These are phyloP conservation scores for Cartodere bifasciata DNA, from an alignment of 2,888 invertebrate genomes.

Conservation along the genomic window DNA sequence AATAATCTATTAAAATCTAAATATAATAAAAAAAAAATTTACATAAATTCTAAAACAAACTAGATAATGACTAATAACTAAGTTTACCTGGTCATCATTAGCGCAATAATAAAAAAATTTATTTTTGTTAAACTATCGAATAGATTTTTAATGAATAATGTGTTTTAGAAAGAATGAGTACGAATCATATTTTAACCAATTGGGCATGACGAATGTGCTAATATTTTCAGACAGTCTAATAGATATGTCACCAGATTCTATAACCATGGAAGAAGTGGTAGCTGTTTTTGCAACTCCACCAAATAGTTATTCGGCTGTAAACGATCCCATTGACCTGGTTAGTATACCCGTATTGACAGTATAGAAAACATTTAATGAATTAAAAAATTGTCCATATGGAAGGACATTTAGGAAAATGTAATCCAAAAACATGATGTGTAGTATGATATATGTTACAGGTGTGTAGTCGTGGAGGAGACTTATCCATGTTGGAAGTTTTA, in stretches of 20 bases:
- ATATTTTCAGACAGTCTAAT: constrained; percentile 39
- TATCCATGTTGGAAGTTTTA: constrained; percentile 59
- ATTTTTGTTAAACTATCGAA: no score
- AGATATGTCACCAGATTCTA: constrained; percentile 38
- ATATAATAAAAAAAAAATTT: no score
- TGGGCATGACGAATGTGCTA: constrained; percentile 50
- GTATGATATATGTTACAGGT: constrained; percentile 32
- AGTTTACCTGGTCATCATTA: no score
- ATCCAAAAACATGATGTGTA: no score
- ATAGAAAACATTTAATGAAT: constrained; percentile 2
- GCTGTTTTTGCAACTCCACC: constrained; percentile 64
- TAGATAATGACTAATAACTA: no score
- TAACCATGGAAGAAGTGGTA: constrained; percentile 46
- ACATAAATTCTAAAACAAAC: no score
- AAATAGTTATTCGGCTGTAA: constrained; percentile 68
- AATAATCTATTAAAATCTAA: no score
- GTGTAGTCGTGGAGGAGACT: constrained; percentile 67
- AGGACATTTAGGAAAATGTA: no score
- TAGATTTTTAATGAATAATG: no score
- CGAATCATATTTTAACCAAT: constrained; percentile 50
- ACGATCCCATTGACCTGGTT: constrained; percentile 65
- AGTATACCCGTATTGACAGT: constrained; percentile 9
- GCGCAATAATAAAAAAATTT: no score
- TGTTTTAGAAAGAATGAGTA: constrained; percentile 50
- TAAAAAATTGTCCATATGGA: constrained; percentile 7